Conservation (phyloP, 2,888 invertebrate genomes). For the Itoplectis maculator region DNA sequence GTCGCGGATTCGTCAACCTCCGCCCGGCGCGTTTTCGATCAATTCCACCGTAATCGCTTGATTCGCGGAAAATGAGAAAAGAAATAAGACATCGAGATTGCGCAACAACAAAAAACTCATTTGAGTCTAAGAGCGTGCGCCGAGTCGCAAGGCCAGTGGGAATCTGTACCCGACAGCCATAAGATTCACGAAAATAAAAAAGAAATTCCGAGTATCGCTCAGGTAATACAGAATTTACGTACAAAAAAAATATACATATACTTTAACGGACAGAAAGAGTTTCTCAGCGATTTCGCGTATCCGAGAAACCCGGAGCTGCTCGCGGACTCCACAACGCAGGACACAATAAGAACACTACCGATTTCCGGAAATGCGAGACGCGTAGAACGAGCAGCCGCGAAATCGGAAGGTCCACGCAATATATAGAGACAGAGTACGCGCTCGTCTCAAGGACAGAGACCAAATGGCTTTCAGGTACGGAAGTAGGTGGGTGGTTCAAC, state of each 20-base stretch:
- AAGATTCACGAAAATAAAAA: constrained; percentile 37
- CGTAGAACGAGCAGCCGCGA: background rate
- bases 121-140: constrained; percentile 24
- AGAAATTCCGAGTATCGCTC: constrained; percentile 50
- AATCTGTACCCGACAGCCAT: constrained; percentile 75
- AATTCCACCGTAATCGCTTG: constrained; percentile 53
- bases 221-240: constrained; percentile 19
- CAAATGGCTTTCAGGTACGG: constrained; percentile 76
- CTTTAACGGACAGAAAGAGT: constrained; percentile 12
- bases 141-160: constrained; percentile 61
- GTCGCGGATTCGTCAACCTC: constrained; percentile 9
- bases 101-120: background rate
- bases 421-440: constrained; percentile 37
- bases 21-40: background rate
- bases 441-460: constrained; percentile 65
- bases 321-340: constrained; percentile 33
- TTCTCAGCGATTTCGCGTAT: constrained; percentile 38
- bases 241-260: too few species aligned
- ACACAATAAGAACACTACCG: constrained; percentile 1
- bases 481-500: constrained; percentile 71
- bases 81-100: constrained; percentile 6
- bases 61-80: constrained; percentile 20
- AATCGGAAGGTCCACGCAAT: constrained; percentile 37
- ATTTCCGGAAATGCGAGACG: background rate
- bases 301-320: constrained; percentile 20